Base-by-base conservation (phyloP, 2,888 invertebrate species). In the Iselma pallidipennis region DNA sequence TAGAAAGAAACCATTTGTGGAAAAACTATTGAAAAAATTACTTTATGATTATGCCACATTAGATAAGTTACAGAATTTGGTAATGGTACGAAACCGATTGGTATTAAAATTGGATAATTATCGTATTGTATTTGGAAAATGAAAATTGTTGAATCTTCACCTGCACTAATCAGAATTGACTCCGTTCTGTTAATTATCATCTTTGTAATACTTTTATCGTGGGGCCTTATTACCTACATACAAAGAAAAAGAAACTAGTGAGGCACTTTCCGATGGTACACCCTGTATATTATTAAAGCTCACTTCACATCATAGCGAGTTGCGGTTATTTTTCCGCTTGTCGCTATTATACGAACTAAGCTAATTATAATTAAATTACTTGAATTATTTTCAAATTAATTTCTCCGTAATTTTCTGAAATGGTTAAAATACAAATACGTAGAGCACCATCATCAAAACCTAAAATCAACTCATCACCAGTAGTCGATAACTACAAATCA, bases 381-480 rank as follows among this genome's bases (percentile, higher is more conserved):
- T 70, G 69, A 26, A 61, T 59, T n/a, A 68, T 29, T 9, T 23
- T 54, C 12, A 71, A 26, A 4, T 51, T 49, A 31, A 62, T 66
- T 12, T 52, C 31, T 1, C 61, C 33, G 21, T 63, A n/a, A 19
- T 50, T 6, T 28, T 59, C 7, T n/a, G n/a, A n/a, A 23, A 53
- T 65, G 2, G 57, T 55, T 14, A 63, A 49, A 57, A 66, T 48
- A 10, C 68, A 70, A 5, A 76, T 68, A 42, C 93, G 84, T 72
- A 94, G 79, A 31, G 89, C 85, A 9, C 94, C 94, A 75, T 91
- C 92, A 19, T 82, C 83, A 68, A 91, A 94, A 2, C 88, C 91
- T 2, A 89, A 83, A 7, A 91, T 77, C 28, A 94, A 72, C 33
- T 89, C 86, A 25, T 86, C 85, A 12, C 91, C 91, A 0, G 86